A percentile compares a stretch with the other conserved stretches of the same genome.
Evolutionary conservation across 2,797 vertebrate genomes (phyloP).

Genomic region (Antrozous pallidus): DNA sequence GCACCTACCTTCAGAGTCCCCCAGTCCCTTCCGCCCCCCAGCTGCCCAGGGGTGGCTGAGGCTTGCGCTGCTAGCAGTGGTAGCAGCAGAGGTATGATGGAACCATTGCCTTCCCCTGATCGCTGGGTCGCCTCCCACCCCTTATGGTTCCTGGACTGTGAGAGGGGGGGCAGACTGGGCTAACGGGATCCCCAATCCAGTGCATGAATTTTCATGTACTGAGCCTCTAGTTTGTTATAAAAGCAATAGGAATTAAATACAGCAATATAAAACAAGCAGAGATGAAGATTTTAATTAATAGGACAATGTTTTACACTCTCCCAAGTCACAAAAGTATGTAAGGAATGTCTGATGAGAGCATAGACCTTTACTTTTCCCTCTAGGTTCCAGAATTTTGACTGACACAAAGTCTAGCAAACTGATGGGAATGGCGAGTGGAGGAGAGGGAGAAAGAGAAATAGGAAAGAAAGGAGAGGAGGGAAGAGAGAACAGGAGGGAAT

Average conservation of each 20-base stretch:
- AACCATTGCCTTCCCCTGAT: too few species aligned
- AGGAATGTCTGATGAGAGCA: neutral
- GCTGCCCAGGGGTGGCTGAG: too few species aligned
- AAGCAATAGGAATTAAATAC: neutral
- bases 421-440: neutral
- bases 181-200: too few species aligned
- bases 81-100: too few species aligned
- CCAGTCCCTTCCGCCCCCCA: too few species aligned
- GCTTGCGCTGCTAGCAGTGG: too few species aligned
- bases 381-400: neutral
- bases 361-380: neutral
- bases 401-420: neutral
- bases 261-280: neutral
- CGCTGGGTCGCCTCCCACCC: too few species aligned
- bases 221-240: neutral
- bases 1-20: too few species aligned
- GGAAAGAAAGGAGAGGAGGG: neutral
- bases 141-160: too few species aligned
- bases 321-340: neutral
- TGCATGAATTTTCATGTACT: too few species aligned
- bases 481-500: neutral
- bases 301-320: neutral
- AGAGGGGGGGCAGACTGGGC: too few species aligned
- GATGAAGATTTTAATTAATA: neutral
- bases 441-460: neutral